phyloP scores from a whole-genome alignment of 2,797 vertebrate genomes.

The Limnodromus scolopaceus region DNA sequence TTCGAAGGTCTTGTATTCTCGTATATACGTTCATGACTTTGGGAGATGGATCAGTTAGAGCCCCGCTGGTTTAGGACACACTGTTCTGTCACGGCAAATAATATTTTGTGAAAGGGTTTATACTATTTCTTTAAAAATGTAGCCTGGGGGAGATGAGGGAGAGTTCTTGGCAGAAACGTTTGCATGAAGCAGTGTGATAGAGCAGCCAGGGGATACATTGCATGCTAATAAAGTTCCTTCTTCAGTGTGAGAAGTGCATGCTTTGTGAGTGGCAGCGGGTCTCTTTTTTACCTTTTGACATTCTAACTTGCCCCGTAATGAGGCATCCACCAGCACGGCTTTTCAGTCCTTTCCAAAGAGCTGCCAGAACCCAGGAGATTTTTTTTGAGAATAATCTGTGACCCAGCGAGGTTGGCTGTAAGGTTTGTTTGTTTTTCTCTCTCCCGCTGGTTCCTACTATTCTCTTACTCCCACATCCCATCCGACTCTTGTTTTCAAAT shows the following conservation, averaged over 20 bases:
- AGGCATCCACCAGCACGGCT: background rate
- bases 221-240: conserved; percentile 38
- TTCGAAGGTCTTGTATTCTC: background rate
- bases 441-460: conserved; percentile 44
- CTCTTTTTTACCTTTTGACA: conserved; percentile 33
- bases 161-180: background rate
- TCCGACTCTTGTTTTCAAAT: conserved; percentile 7
- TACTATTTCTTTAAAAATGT: background rate
- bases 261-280: conserved; percentile 20
- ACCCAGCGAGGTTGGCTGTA: conserved; percentile 15
- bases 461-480: conserved; percentile 48
- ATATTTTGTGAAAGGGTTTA: background rate
- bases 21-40: background rate
- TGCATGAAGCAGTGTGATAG: background rate
- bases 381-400: conserved; percentile 47
- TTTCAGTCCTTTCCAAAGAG: conserved; percentile 48
- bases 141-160: background rate
- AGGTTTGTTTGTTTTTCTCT: conserved; percentile 58
- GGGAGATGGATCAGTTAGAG: background rate
- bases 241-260: background rate
- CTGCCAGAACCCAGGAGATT: conserved; percentile 9
- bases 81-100: background rate
- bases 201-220: background rate
- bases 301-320: conserved; percentile 15
- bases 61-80: background rate